phyloP scores from a whole-genome alignment of 2,888 invertebrate species.

The Hypercompe scribonia region DNA sequence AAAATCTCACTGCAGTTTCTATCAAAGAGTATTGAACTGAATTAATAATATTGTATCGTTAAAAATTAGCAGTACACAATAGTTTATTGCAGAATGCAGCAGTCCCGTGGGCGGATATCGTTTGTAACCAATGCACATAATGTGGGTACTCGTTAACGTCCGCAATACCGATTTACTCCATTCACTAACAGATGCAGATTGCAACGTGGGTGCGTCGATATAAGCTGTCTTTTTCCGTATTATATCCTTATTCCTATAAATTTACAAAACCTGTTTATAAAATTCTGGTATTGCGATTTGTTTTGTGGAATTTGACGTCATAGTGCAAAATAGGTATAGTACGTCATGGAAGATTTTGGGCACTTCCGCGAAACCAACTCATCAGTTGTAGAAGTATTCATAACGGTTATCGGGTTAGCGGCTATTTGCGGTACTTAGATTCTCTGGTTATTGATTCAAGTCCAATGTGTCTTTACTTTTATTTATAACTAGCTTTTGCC shows the following conservation, averaged over 20 bases:
- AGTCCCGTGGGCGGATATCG: constrained; percentile 50
- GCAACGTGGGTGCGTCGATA: constrained; percentile 16
- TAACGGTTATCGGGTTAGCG: neutral
- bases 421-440: neutral
- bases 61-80: neutral
- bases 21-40: neutral
- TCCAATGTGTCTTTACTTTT: too few species aligned
- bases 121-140: constrained; percentile 50
- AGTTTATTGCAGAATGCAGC: constrained; percentile 45
- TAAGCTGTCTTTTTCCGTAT: neutral
- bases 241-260: neutral
- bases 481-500: too few species aligned
- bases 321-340: too few species aligned
- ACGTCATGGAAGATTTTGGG: too few species aligned
- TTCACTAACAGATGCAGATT: constrained; percentile 10
- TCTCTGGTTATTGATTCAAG: neutral
- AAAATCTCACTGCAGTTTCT: neutral
- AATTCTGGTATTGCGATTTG: too few species aligned
- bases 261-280: neutral
- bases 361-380: neutral
- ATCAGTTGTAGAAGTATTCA: too few species aligned
- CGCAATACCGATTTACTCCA: constrained; percentile 47
- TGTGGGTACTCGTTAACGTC: constrained; percentile 50
- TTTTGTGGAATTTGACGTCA: too few species aligned
- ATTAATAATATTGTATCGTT: neutral